Evolutionary conservation across 2,113 vertebrate species (phyloP), one percentile per base, ranked within the genome.

Genomic region (Sardina pilchardus): DNA sequence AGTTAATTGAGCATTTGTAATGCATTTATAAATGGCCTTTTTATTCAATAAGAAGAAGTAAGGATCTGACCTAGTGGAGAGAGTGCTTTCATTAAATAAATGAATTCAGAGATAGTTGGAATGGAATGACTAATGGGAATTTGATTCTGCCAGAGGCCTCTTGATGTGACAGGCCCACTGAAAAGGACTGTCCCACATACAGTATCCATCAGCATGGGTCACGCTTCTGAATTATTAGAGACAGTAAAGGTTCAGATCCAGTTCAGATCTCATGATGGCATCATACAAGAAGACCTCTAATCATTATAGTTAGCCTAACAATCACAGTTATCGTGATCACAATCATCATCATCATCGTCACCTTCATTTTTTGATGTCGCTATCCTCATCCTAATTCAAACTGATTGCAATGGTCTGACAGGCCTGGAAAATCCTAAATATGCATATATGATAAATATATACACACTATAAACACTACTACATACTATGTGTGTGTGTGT

Each of bases 121-220:
- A 78, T 78, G 71, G 34, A 36, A 78, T 78, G 71, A 78, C 14
- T 78, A 78, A 78, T 78, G 71, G 39, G 71, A 78, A 17, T 78
- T 78, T 78, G 36, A 78, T 16, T 34, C 71, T 78, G 71, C 71
- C 53, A 16, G 39, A 34, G 26, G 71, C 26, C 5, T 16, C 71
- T 78, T 34, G 30, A 36, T 78, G 36, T 36, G 30, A 36, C 34
- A 36, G 30, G 34, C 16, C 71, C 71, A 78, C 71, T 78, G 12
- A 78, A 36, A 34, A 16, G 30, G 10, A 36, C 71, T 39, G 26
- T 2, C 2, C 39, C 71, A 78, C 71, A 36, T 39, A n/a, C n/a
- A n/a, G n/a, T n/a, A 78, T 34, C 34, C 71, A 75, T 75, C 67
- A 34, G 30, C 12, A 4, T 0, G 6, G 7, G 12, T 71, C 63